Evolutionary conservation across 2,888 invertebrate species (phyloP).

Genomic region (Scotopteryx bipunctaria): DNA sequence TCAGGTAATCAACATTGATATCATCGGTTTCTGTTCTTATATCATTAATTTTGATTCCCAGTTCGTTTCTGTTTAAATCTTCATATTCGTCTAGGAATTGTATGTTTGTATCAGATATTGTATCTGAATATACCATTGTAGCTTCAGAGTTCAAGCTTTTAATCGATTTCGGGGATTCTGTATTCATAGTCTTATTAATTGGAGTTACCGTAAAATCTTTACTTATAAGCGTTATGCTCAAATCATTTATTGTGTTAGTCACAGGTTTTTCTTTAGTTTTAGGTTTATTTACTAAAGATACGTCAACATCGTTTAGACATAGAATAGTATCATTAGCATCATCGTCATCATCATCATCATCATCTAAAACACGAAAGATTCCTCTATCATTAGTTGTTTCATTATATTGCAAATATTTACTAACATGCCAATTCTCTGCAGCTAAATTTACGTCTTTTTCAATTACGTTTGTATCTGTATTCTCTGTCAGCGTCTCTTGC

Average conservation of each 20-base stretch:
- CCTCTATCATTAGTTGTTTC: background rate
- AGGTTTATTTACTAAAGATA: conserved; percentile 2
- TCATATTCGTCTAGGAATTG: conserved; percentile 30
- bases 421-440: background rate
- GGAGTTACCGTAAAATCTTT: conserved; percentile 1
- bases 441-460: background rate
- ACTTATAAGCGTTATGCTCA: conserved; percentile 15
- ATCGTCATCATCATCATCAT: background rate
- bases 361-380: background rate
- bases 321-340: conserved; percentile 1
- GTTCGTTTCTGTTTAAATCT: background rate
- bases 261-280: background rate
- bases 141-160: conserved; percentile 21
- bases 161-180: conserved; percentile 25
- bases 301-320: conserved; percentile 11
- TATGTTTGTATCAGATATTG: conserved; percentile 29
- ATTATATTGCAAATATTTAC: background rate
- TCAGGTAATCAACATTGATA: too few relatives aligned
- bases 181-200: conserved; percentile 12
- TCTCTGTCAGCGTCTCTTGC: background rate
- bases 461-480: background rate
- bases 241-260: background rate
- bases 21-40: background rate
- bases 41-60: too few relatives aligned
- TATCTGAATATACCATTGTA: conserved; percentile 12